phyloP scores from a whole-genome alignment of 2,888 invertebrate species.

The Maniola hyperantus region DNA sequence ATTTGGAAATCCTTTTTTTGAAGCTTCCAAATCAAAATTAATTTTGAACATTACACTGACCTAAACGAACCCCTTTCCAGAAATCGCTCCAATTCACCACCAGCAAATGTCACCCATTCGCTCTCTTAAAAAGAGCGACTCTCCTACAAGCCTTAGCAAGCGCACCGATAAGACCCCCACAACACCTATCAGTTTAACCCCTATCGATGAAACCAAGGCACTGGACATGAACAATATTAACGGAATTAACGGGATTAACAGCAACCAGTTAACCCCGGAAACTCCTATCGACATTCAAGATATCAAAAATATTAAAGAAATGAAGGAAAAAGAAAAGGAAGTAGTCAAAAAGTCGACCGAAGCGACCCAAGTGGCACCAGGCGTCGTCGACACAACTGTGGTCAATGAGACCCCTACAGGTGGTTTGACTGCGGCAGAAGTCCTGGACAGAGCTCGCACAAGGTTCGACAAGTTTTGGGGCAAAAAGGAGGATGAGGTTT shows the following conservation, averaged over 20 bases:
- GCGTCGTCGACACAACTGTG: conserved; percentile 80
- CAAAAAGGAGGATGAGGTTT: conserved; percentile 85
- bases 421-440: conserved; percentile 86
- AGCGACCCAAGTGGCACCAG: conserved; percentile 79
- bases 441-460: conserved; percentile 90
- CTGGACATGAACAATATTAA: conserved; percentile 74
- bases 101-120: conserved; percentile 81
- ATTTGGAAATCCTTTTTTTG: conserved; percentile 28
- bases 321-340: conserved; percentile 64
- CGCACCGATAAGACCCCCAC: conserved; percentile 79
- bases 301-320: conserved; percentile 49
- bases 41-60: conserved; percentile 39
- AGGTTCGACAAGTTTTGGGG: conserved; percentile 94
- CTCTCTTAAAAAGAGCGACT: conserved; percentile 77
- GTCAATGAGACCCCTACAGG: conserved; percentile 72
- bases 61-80: conserved; percentile 57
- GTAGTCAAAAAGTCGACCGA: conserved; percentile 75
- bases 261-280: conserved; percentile 71
- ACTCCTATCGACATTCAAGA: conserved; percentile 61
- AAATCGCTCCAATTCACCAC: conserved; percentile 79
- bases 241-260: conserved; percentile 58
- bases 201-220: conserved; percentile 77
- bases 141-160: conserved; percentile 76
- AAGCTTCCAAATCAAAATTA: conserved; percentile 40
- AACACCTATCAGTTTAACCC: conserved; percentile 75